Evolutionary conservation across 1,140 invertebrate genomes (phyloP), one percentile per base, ranked within the genome.

Genomic region (Coelopa frigida): DNA sequence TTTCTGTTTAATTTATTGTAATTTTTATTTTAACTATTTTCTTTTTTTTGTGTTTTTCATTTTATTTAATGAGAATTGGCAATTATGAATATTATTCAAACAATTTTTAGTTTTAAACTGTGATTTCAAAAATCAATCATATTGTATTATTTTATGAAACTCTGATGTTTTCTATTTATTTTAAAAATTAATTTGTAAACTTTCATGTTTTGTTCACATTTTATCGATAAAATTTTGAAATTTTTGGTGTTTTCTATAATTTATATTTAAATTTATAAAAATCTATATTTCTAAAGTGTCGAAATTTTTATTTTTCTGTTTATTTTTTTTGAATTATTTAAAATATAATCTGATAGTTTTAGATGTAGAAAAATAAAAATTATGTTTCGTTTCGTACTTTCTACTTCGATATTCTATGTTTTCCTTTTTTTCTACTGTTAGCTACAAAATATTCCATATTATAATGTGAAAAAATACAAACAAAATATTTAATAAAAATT

Each of bases 401-500:
- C 35, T 15, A 8, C 32, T 7, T 20, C 14, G 21, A 20, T 43
- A 32, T 12, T 43, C 33, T 21, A 32, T 24, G 22, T 41, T 41
- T 8, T 40, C 31, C 20, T 27, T 14, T 14, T 15, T 18, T 41
- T 41, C 18, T 41, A 22, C 8, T 41, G 17, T 27, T 31, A 33
- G 15, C 15, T 11, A 33, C 3, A 27, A 27, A 43, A 31, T 10
- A 31, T 12, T 31, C n/a, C 15, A 43, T 8, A 15, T 32, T 29
- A 24, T 32, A 44, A 38, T 23, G 24, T 31, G 11, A 7, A 38
- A 20, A 39, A 50, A 32, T 35, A 47, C 29, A 40, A 26, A 49
- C 10, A 46, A 44, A 46, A 38, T 17, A 40, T 17, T 24, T 42
- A 49, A 49, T 23, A 40, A 49, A 52, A 53, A 35, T 31, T 35